phyloP scores from a whole-genome alignment of 92 coral and sea anemone genomes.

The Pocillopora grandis region DNA sequence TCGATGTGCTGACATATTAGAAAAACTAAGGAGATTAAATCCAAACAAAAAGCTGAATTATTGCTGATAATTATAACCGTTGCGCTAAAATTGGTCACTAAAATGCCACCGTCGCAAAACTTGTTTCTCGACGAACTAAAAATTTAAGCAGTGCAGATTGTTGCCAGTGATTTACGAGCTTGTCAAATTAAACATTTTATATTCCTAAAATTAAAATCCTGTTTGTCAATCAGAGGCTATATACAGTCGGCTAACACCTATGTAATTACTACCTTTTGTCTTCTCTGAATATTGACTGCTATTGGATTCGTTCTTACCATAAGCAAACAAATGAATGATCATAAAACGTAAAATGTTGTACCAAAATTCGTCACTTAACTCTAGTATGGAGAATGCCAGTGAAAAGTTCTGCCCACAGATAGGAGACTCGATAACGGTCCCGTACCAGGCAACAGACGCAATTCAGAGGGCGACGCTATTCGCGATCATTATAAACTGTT shows the following conservation, averaged over 20 bases:
- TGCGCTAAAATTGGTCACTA: too few relatives aligned
- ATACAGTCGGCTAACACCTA: background rate
- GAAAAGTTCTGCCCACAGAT: background rate
- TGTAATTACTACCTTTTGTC: too few relatives aligned
- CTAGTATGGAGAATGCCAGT: conserved; percentile 1
- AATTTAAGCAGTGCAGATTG: too few relatives aligned
- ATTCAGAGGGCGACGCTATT: background rate
- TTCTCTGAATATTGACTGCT: background rate
- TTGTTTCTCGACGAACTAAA: too few relatives aligned
- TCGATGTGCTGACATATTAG: too few relatives aligned
- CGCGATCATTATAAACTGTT: conserved; percentile 1
- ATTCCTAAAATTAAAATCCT: background rate
- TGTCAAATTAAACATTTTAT: too few relatives aligned
- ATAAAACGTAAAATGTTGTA: background rate
- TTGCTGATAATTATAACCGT: too few relatives aligned
- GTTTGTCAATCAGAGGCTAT: background rate
- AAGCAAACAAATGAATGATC: background rate
- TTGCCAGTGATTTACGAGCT: background rate
- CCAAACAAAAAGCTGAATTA: too few relatives aligned
- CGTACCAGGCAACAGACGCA: conserved; percentile 2
- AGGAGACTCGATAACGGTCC: conserved; percentile 1
- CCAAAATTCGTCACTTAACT: background rate
- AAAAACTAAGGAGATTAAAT: too few relatives aligned
- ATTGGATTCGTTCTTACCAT: background rate
- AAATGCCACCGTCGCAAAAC: too few relatives aligned